Evolutionary conservation across 2,888 invertebrate species (phyloP).

Genomic region (Thereva unica): DNA sequence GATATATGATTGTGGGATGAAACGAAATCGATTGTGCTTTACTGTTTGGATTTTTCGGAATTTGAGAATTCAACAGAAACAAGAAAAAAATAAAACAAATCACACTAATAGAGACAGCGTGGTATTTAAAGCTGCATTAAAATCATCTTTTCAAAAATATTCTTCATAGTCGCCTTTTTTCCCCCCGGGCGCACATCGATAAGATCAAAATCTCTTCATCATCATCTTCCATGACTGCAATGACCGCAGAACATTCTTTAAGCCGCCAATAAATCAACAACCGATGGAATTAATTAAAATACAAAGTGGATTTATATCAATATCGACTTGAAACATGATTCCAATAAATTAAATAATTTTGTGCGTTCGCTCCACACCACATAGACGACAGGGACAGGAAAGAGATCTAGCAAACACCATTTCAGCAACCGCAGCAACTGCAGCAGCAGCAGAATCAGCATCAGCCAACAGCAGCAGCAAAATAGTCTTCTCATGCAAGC

Average conservation of each 20-base stretch:
- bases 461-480: conserved; percentile 43
- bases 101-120: background rate
- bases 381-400: conserved; percentile 39
- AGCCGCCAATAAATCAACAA: conserved; percentile 29
- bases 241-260: conserved; percentile 19
- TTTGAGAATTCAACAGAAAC: no score
- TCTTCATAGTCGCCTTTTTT: background rate
- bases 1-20: no score
- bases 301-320: conserved; percentile 38
- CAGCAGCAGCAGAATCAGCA: conserved; percentile 33
- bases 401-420: conserved; percentile 33
- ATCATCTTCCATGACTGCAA: conserved; percentile 23
- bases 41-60: no score
- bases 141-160: no score
- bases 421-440: conserved; percentile 38
- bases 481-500: conserved; percentile 38
- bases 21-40: no score
- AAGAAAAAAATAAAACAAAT: background rate
- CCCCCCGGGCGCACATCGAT: background rate
- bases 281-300: conserved; percentile 38
- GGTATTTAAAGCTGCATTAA: no score
- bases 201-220: conserved; percentile 18
- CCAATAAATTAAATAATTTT: conserved; percentile 38
- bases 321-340: conserved; percentile 38
- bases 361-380: conserved; percentile 36